Evolutionary conservation across 2,797 vertebrate species (phyloP), one percentile per base, ranked within the genome.

Genomic region (Coregonus sp.): DNA sequence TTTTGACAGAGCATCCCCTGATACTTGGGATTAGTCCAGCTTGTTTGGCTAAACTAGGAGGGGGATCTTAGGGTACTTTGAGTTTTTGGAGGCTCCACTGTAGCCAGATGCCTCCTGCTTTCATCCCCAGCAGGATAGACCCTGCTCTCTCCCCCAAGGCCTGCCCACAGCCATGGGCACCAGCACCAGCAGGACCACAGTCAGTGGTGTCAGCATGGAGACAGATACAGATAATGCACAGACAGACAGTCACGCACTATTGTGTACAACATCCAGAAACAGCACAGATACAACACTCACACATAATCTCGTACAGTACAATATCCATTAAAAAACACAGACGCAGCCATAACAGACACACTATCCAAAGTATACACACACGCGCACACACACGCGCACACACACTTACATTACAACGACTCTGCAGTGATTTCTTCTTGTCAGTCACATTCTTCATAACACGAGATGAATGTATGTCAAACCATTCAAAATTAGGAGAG

Each of bases 1-100:
- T 98, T 98, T 98, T 98, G 97, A 98, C 97, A 99, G 96, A 96
- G 95, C 94, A 96, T 97, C 95, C 97, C 96, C 97, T 95, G 98
- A 98, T 97, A 98, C 95, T 97, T 98, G 95, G 97, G 97, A 98
- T 99, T 99, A 98, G 97, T 96, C 94, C 94, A 96, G 97, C 96
- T 97, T 99, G 97, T 98, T 98, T 98, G 97, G 97, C 96, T 98
- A 98, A 98, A 99, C 25, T 16, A 52, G 15, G 33, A 77, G 50
- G 88, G 86, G 88, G 88, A 91, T 96, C 95, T 96, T 95, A 93
- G 95, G 95, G 95, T 97, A 96, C 96, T 96, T 95, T 92, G 94
- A 93, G 72, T 92, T 93, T 95, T 95, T 95, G 95, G 95, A 96
- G 56, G 95, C 95, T 95, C 93, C 95, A 85, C 92, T 95, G 94